phyloP scores from a whole-genome alignment of 2,113 vertebrate species.

The Xyrauchen texanus region DNA sequence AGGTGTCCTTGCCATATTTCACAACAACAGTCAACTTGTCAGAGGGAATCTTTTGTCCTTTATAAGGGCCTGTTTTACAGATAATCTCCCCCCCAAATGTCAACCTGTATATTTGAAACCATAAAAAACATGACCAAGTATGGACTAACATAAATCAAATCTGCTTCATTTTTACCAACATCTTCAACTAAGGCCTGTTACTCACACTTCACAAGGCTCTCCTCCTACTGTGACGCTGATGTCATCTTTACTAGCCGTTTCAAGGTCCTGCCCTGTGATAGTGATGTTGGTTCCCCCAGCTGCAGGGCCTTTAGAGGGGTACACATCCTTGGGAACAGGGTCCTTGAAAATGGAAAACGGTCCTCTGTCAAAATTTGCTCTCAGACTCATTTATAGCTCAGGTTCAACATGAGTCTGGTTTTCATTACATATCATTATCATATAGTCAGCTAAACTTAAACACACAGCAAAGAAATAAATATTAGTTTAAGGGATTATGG shows the following conservation, averaged over 20 bases:
- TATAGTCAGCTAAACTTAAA: no score
- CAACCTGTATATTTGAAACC: slow-evolving; percentile 66
- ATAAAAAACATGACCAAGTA: not conserved
- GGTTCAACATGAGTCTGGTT: not conserved
- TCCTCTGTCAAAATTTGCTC: not conserved
- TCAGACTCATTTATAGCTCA: not conserved
- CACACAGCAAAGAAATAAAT: no score
- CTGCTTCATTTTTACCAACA: not conserved
- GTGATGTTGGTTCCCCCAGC: slow-evolving; percentile 88
- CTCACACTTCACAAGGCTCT: slow-evolving; percentile 86
- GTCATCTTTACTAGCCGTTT: slow-evolving; percentile 85
- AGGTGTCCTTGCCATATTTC: slow-evolving; percentile 73
- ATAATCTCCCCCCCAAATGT: slow-evolving; percentile 77
- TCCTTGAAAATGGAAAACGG: slow-evolving; percentile 68
- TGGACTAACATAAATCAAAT: not conserved
- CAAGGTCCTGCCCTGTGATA: slow-evolving; percentile 79
- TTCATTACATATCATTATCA: not conserved
- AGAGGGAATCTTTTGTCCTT: slow-evolving; percentile 52
- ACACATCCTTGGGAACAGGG: slow-evolving; percentile 72
- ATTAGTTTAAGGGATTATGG: no score
- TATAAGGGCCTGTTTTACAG: slow-evolving; percentile 80
- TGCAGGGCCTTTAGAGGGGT: slow-evolving; percentile 79
- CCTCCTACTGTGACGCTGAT: slow-evolving; percentile 75
- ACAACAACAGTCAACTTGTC: slow-evolving; percentile 64
- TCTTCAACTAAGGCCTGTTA: not conserved